A percentile compares a stretch with the other conserved stretches of the same genome.
Evolutionary conservation across 2,113 vertebrate species (phyloP).

Genomic region (cattle (Bos taurus)): DNA sequence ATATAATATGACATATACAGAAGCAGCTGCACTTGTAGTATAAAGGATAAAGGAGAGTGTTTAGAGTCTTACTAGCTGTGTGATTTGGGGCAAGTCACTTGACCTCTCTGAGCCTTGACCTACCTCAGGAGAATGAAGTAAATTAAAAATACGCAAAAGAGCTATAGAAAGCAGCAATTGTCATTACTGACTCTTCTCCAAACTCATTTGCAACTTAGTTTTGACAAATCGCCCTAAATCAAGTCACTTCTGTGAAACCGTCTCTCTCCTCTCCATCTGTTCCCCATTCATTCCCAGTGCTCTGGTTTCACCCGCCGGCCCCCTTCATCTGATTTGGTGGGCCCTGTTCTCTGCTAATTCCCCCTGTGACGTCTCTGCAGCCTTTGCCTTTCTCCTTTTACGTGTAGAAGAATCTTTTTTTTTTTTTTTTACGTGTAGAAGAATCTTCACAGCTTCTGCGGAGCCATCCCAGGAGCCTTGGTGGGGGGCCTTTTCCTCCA

Average conservation of each 20-base stretch:
- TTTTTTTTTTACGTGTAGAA: accelerated
- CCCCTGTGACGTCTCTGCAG: not conserved
- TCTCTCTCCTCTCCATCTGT: not conserved
- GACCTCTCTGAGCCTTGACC: slow-evolving; percentile 58
- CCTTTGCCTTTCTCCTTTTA: not conserved
- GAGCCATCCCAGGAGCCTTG: not conserved
- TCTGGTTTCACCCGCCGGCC: slow-evolving; percentile 20
- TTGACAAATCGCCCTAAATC: not conserved
- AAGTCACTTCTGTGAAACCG: not conserved
- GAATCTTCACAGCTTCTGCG: not conserved
- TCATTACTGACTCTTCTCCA: not conserved
- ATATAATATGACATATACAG: not conserved
- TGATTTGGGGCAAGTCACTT: not conserved
- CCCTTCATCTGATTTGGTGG: not conserved
- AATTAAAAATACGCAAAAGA: not conserved
- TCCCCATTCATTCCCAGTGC: slow-evolving; percentile 39
- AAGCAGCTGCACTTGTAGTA: not conserved
- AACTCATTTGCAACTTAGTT: not conserved
- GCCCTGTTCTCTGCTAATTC: not conserved
- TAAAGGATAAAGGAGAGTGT: not conserved
- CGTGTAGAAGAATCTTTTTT: not conserved
- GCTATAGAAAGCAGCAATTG: not conserved
- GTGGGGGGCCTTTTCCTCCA: not conserved
- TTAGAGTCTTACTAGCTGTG: not conserved
- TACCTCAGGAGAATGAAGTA: not conserved